These are phyloP conservation scores for Onychorhynchus coronatus DNA, from an alignment of 2,113 vertebrate genomes.

Conservation along the genomic window DNA sequence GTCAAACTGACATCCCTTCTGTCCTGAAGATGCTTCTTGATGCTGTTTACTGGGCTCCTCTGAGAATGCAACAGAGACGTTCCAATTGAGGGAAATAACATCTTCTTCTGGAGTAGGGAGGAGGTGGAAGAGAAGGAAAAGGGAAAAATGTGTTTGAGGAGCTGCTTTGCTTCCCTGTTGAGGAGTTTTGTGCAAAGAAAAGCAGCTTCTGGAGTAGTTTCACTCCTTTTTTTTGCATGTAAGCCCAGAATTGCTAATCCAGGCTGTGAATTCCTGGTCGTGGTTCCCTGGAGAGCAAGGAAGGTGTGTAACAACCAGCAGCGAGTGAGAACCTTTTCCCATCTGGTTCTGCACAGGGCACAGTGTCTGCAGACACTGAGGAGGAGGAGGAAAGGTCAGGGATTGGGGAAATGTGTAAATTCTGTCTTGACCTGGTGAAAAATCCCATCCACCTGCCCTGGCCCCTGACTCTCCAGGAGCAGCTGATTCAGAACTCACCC, in stretches of 20 bases:
- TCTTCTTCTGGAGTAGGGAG: background rate
- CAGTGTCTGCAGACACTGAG: background rate
- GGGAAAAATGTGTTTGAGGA: background rate
- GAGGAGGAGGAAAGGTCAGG: background rate
- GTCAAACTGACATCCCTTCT: slow-evolving; percentile 9
- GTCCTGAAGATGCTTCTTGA: background rate
- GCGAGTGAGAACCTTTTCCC: background rate
- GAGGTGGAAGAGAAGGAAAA: background rate
- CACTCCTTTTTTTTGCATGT: rapidly evolving
- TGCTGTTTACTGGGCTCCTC: background rate
- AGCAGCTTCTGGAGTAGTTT: background rate
- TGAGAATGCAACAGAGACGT: background rate
- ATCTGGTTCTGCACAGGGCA: rapidly evolving
- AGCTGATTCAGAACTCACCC: background rate
- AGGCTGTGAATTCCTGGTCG: background rate
- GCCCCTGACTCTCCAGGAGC: background rate
- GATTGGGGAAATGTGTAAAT: background rate
- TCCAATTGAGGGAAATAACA: background rate
- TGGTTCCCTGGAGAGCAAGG: background rate
- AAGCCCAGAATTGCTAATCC: background rate
- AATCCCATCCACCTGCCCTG: background rate
- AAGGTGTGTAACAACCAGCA: background rate
- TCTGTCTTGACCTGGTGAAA: background rate
- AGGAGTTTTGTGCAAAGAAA: background rate
- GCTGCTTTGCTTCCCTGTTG: background rate